A percentile compares a stretch with the other conserved stretches of the same genome.
These are phyloP conservation scores for Agonum fuliginosum DNA, from an alignment of 2,888 invertebrate species.

Conservation along the genomic window DNA sequence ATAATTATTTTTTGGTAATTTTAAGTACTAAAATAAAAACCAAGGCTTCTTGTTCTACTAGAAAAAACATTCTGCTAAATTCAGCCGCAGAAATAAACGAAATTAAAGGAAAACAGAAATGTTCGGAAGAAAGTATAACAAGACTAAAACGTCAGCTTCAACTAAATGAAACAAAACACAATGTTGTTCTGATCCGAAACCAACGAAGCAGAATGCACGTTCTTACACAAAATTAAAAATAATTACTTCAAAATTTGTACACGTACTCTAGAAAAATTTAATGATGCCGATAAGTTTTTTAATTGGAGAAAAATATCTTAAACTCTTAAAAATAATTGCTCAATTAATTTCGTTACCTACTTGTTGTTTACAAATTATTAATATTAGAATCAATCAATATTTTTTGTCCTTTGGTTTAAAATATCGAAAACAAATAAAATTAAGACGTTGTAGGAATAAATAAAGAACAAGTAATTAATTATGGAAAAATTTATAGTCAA, in stretches of 20 bases:
- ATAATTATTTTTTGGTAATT: no score
- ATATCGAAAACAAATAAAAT: no score
- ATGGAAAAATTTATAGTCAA: no score
- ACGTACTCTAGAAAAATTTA: slow-evolving; percentile 17
- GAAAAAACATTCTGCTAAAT: background rate
- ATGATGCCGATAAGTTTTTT: slow-evolving; percentile 16
- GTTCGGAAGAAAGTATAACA: background rate
- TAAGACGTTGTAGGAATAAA: no score
- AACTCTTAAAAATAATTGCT: slow-evolving; percentile 11
- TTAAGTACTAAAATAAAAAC: no score
- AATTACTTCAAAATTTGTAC: slow-evolving; percentile 23
- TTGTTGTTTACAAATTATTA: no score
- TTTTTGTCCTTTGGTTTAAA: no score
- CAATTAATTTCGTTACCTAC: background rate
- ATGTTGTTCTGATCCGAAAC: background rate
- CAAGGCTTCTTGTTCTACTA: background rate
- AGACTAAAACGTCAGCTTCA: background rate
- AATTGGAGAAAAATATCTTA: background rate
- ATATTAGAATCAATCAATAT: no score
- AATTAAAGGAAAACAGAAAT: slow-evolving; percentile 24
- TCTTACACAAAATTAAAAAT: background rate
- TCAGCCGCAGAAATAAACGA: background rate
- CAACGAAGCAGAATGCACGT: background rate
- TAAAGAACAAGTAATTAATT: no score
- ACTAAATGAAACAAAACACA: background rate